phyloP scores from a whole-genome alignment of 2,888 invertebrate species.

The Xanthia icteritia region DNA sequence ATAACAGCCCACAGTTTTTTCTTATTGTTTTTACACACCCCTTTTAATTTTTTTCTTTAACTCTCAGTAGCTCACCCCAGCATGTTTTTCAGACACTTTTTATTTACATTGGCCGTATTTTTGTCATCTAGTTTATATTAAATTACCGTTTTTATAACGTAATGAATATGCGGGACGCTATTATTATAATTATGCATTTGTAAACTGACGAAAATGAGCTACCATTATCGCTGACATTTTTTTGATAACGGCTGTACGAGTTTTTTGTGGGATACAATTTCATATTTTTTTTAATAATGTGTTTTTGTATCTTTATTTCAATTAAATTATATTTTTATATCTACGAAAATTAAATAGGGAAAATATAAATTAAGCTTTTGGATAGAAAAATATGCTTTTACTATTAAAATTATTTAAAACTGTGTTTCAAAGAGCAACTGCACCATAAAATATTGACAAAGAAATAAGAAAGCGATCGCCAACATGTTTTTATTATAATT shows the following conservation, averaged over 20 bases:
- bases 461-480: slow-evolving; percentile 45
- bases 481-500: slow-evolving; percentile 50
- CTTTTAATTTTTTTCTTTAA: slow-evolving; percentile 77
- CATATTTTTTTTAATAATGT: background rate
- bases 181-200: slow-evolving; percentile 82
- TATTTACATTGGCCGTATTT: slow-evolving; percentile 86
- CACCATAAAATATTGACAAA: slow-evolving; percentile 7
- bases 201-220: slow-evolving; percentile 82
- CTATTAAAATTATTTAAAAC: background rate
- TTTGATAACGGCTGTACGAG: slow-evolving; percentile 67
- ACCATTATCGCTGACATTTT: slow-evolving; percentile 81
- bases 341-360: background rate
- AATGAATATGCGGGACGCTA: slow-evolving; percentile 88
- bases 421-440: background rate
- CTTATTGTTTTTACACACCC: slow-evolving; percentile 85
- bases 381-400: background rate
- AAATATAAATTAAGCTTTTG: background rate
- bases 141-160: slow-evolving; percentile 88
- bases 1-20: slow-evolving; percentile 80
- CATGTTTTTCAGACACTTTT: slow-evolving; percentile 82
- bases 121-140: slow-evolving; percentile 90
- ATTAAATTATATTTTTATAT: too few relatives aligned
- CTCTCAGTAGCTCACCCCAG: slow-evolving; percentile 76
- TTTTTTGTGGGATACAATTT: slow-evolving; percentile 53
- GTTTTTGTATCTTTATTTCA: background rate